phyloP scores from a whole-genome alignment of 2,888 invertebrate species.

The Acrocyrtus sp. region DNA sequence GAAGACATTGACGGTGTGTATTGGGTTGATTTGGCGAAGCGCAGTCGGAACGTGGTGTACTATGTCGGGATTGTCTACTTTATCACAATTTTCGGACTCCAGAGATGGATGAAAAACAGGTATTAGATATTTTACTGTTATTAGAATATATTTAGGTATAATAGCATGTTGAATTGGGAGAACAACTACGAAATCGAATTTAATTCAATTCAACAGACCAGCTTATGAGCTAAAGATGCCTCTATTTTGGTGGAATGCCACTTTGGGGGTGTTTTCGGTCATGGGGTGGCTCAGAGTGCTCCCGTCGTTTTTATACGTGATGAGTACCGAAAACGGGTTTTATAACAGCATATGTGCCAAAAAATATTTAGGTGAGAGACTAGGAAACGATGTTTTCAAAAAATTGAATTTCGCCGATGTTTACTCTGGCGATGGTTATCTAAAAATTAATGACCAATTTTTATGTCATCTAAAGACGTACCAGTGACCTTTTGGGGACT shows the following conservation, averaged over 20 bases:
- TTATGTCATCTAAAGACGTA: background rate
- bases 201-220: too few relatives aligned
- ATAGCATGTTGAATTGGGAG: too few relatives aligned
- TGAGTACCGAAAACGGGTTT: slow-evolving; percentile 74
- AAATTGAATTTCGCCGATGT: too few relatives aligned
- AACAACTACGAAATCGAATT: too few relatives aligned
- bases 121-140: too few relatives aligned
- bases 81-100: slow-evolving; percentile 91
- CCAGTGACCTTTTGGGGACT: slow-evolving; percentile 73
- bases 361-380: too few relatives aligned
- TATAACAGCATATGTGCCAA: slow-evolving; percentile 96
- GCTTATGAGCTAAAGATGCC: slow-evolving; percentile 88
- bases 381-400: background rate
- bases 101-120: slow-evolving; percentile 93
- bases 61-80: slow-evolving; percentile 91
- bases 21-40: slow-evolving; percentile 64
- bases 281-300: slow-evolving; percentile 91
- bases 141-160: too few relatives aligned
- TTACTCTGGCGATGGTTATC: too few relatives aligned
- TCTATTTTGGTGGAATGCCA: slow-evolving; percentile 90
- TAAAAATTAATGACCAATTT: background rate
- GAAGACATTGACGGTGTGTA: slow-evolving; percentile 23
- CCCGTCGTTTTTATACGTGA: slow-evolving; percentile 89
- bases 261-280: slow-evolving; percentile 92
- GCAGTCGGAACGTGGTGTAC: slow-evolving; percentile 94